phyloP scores from a whole-genome alignment of 1,140 invertebrate genomes.

The Caenorhabditis latens region DNA sequence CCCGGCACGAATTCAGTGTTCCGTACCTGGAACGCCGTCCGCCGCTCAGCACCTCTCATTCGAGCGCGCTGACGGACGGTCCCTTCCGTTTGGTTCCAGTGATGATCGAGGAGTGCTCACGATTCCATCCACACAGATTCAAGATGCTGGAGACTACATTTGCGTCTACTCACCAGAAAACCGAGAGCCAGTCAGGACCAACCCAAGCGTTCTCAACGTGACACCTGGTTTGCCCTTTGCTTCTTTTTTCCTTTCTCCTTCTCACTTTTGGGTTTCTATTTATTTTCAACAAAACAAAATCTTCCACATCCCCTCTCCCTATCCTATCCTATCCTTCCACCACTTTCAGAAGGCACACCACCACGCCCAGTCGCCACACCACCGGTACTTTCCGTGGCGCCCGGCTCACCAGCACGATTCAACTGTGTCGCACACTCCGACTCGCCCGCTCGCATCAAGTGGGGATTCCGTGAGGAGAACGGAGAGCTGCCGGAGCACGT shows the following conservation, averaged over 20 bases:
- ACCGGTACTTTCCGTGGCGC: constrained; percentile 70
- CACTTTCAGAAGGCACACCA: constrained; percentile 66
- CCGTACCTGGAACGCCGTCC: constrained; percentile 56
- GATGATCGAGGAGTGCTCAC: constrained; percentile 61
- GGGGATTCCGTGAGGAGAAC: constrained; percentile 70
- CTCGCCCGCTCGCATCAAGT: constrained; percentile 73
- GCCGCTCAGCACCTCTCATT: constrained; percentile 65
- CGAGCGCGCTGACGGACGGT: constrained; percentile 50
- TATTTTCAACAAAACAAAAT: not conserved
- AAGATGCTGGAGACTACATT: constrained; percentile 70
- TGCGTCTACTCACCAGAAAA: constrained; percentile 67
- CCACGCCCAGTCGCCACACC: constrained; percentile 75
- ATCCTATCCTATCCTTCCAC: not conserved
- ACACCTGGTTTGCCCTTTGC: constrained; percentile 55
- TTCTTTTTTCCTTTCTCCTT: constrained; percentile 32
- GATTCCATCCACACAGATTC: constrained; percentile 61
- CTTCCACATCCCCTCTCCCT: not conserved
- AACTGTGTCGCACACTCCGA: constrained; percentile 74
- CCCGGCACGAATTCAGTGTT: constrained; percentile 73
- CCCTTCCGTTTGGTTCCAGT: constrained; percentile 61
- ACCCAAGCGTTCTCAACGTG: constrained; percentile 50
- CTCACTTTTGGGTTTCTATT: not conserved
- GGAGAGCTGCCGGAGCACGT: constrained; percentile 72
- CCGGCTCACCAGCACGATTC: constrained; percentile 73
- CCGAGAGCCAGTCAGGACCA: constrained; percentile 56